Evolutionary conservation across 2,888 invertebrate species (phyloP).

Genomic region (Microplitis deprimator): DNA sequence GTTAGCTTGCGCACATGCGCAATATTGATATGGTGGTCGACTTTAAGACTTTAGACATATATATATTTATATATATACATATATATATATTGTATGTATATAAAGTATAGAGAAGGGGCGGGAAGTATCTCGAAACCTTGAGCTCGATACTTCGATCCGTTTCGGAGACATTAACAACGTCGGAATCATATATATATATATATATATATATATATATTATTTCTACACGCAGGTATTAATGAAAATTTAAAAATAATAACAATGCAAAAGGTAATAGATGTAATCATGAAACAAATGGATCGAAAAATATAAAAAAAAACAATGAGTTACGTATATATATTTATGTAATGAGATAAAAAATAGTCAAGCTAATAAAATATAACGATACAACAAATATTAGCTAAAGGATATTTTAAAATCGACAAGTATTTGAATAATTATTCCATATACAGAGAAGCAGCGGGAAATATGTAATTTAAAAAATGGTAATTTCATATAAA

Average conservation of each 20-base stretch:
- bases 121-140: slow-evolving; percentile 59
- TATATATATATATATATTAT: too few relatives aligned
- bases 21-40: not conserved
- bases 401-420: too few relatives aligned
- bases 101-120: slow-evolving; percentile 36
- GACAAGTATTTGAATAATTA: too few relatives aligned
- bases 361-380: too few relatives aligned
- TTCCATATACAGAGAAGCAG: too few relatives aligned
- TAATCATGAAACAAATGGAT: slow-evolving; percentile 50
- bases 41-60: not conserved
- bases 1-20: not conserved
- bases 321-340: not conserved
- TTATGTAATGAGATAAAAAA: slow-evolving; percentile 7
- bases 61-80: slow-evolving; percentile 22
- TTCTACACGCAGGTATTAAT: slow-evolving; percentile 21
- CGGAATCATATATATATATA: slow-evolving; percentile 23
- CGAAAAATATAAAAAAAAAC: slow-evolving; percentile 21
- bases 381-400: too few relatives aligned
- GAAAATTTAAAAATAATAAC: slow-evolving; percentile 24
- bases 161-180: slow-evolving; percentile 59
- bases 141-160: slow-evolving; percentile 65
- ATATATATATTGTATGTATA: slow-evolving; percentile 35
- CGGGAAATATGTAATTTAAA: too few relatives aligned
- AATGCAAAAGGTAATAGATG: slow-evolving; percentile 45
- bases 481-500: too few relatives aligned